phyloP scores from a whole-genome alignment of 2,888 invertebrate species.

The Drymonia ruficornis region DNA sequence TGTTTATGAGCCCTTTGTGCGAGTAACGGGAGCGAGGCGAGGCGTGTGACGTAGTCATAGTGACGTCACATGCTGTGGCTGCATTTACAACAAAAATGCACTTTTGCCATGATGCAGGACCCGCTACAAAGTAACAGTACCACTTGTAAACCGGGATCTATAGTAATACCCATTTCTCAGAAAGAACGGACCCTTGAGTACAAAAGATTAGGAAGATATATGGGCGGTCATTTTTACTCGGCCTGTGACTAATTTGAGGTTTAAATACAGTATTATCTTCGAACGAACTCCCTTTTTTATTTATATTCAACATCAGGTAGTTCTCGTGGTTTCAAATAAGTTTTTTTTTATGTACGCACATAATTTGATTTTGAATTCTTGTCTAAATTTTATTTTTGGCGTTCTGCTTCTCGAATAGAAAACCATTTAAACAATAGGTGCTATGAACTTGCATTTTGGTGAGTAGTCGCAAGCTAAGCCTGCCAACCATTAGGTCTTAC shows the following conservation, averaged over 20 bases:
- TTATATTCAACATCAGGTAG: conserved; percentile 51
- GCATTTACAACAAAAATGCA: conserved; percentile 73
- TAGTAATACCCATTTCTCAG: conserved; percentile 68
- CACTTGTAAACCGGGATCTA: conserved; percentile 78
- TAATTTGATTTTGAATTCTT: conserved; percentile 1
- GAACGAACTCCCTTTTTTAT: conserved; percentile 53
- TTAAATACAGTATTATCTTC: conserved; percentile 64
- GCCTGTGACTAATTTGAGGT: conserved; percentile 78
- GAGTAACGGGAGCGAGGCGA: conserved; percentile 63
- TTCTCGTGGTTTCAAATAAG: conserved; percentile 53
- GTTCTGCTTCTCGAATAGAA: no score
- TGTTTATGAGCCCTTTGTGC: conserved; percentile 66
- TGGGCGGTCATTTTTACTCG: conserved; percentile 64
- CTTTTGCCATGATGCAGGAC: conserved; percentile 70
- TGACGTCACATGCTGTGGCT: conserved; percentile 67
- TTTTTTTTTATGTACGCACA: conserved; percentile 10
- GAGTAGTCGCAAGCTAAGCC: no score
- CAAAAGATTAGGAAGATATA: conserved; percentile 72
- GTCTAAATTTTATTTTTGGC: no score
- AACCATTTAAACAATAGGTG: no score
- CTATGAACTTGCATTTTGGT: no score
- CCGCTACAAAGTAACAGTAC: conserved; percentile 76
- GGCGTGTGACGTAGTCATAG: conserved; percentile 59
- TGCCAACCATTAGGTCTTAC: no score
- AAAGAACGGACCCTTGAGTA: conserved; percentile 67